These are phyloP conservation scores for Pomacea maculata DNA, from an alignment of 1,140 invertebrate species.

Conservation along the genomic window DNA sequence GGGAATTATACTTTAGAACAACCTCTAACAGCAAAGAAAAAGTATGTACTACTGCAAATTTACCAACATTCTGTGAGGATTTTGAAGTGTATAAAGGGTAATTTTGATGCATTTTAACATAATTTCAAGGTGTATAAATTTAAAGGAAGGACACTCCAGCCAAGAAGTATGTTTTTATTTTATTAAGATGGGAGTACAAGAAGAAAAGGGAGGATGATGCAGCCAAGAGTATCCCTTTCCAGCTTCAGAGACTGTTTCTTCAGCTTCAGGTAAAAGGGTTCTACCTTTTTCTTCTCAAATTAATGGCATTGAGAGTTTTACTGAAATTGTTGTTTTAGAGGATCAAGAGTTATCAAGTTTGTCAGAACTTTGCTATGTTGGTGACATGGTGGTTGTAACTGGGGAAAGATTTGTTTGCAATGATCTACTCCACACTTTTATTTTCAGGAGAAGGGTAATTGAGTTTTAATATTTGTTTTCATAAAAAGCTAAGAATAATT, in stretches of 20 bases:
- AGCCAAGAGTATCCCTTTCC: constrained; percentile 82
- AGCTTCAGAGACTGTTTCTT: constrained; percentile 88
- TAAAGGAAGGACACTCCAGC: too few species aligned
- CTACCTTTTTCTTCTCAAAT: background rate
- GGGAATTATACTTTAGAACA: too few species aligned
- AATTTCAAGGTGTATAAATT: too few species aligned
- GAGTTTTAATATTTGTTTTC: background rate
- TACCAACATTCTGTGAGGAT: too few species aligned
- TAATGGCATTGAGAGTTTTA: too few species aligned
- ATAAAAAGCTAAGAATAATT: background rate
- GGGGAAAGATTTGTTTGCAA: background rate
- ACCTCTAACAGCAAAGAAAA: too few species aligned
- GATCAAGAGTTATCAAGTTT: background rate
- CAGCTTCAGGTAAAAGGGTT: constrained; percentile 77
- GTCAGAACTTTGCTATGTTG: background rate
- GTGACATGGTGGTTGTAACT: background rate
- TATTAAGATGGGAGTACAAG: constrained; percentile 79
- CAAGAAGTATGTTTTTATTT: too few species aligned
- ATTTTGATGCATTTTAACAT: too few species aligned
- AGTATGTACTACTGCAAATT: too few species aligned
- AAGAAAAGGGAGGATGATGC: constrained; percentile 66
- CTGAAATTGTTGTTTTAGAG: too few species aligned
- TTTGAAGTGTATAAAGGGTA: too few species aligned
- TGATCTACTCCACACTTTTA: background rate
- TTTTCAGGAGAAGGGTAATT: background rate